These are phyloP conservation scores for Leucophenga varia DNA, from an alignment of 1,140 invertebrate species.

Conservation along the genomic window DNA sequence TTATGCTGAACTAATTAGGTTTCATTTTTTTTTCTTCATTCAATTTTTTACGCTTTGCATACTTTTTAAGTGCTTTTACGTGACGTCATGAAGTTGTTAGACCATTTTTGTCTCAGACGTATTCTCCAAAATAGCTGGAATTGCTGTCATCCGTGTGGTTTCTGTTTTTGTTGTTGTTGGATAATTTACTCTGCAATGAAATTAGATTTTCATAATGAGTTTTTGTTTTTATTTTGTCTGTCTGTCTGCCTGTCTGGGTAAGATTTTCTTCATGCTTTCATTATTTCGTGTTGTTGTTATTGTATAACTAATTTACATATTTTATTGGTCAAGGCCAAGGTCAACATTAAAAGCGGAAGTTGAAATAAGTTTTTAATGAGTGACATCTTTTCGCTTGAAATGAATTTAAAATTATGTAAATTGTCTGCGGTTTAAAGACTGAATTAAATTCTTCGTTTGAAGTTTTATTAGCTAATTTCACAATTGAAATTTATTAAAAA, in stretches of 20 bases:
- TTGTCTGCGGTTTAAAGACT: no score
- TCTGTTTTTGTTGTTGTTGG: conserved; percentile 16
- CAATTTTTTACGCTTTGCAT: conserved; percentile 6
- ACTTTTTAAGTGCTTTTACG: not conserved
- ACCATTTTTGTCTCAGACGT: no score
- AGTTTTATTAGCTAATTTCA: no score
- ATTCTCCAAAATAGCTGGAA: no score
- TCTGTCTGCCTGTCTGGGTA: no score
- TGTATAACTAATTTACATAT: conserved; percentile 45
- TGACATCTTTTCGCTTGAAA: no score
- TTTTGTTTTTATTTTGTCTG: conserved; percentile 40
- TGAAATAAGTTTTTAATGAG: conserved; percentile 1
- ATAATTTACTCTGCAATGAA: conserved; percentile 49
- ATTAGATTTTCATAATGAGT: conserved; percentile 46
- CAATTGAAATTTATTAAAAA: no score
- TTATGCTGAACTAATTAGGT: conserved; percentile 47
- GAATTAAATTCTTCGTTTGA: no score
- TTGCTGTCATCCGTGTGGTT: no score
- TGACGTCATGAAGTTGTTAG: conserved; percentile 42
- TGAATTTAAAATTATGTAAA: no score
- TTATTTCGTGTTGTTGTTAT: conserved; percentile 7
- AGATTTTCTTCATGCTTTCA: no score
- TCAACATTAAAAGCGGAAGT: conserved; percentile 20
- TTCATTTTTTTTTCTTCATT: conserved; percentile 34
- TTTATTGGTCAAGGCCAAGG: conserved; percentile 39